Percentiles rank a stretch among this genome's conserved stretches.
phyloP scores from a whole-genome alignment of 2,797 vertebrate genomes.

The Siniperca undulata region DNA sequence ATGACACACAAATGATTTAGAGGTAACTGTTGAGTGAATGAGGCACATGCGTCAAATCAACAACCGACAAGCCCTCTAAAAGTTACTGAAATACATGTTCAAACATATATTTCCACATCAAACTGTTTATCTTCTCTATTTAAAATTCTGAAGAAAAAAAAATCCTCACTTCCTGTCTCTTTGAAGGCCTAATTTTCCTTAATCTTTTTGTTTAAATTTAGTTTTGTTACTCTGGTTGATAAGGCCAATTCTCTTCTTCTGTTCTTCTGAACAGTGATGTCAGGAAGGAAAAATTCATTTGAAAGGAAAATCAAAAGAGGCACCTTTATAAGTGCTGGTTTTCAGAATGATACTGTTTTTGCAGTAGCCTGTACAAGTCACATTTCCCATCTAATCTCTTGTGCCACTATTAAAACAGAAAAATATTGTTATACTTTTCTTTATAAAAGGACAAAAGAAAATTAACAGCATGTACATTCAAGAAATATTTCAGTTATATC shows the following conservation, averaged over 20 bases:
- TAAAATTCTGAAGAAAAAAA: not conserved
- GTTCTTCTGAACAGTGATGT: constrained; percentile 19
- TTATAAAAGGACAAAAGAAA: constrained; percentile 36
- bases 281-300: constrained; percentile 40
- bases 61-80: constrained; percentile 23
- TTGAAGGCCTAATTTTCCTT: constrained; percentile 25
- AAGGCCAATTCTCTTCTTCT: constrained; percentile 63
- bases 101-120: constrained; percentile 24
- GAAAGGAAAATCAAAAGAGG: constrained; percentile 51
- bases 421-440: constrained; percentile 41
- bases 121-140: not conserved
- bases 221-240: constrained; percentile 28
- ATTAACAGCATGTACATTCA: constrained; percentile 75
- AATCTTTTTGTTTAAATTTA: not conserved
- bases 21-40: constrained; percentile 72
- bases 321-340: constrained; percentile 71
- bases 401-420: constrained; percentile 37
- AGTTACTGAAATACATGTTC: constrained; percentile 28
- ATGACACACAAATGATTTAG: constrained; percentile 35
- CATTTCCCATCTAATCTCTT: constrained; percentile 37
- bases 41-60: constrained; percentile 67
- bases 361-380: constrained; percentile 38
- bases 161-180: not conserved
- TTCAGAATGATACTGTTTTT: constrained; percentile 45
- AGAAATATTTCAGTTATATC: constrained; percentile 69